Conservation (phyloP, 2,113 vertebrate species). For the Hylia prasina region DNA sequence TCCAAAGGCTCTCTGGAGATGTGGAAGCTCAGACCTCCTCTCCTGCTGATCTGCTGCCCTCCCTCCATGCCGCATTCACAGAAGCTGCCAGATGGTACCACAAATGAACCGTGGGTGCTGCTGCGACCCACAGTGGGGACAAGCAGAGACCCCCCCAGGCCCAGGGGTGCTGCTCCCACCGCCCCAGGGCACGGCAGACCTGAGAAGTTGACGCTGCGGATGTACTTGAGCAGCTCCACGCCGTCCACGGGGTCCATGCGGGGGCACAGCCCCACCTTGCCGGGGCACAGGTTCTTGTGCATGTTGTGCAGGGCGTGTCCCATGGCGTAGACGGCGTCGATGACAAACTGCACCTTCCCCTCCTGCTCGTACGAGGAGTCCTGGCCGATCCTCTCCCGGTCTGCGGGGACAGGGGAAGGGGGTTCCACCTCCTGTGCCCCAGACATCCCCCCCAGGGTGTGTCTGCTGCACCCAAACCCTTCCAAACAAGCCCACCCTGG, state of each 20-base stretch:
- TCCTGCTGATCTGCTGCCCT: rapidly evolving
- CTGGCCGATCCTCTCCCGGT: conserved; percentile 90
- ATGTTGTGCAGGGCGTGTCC: conserved; percentile 92
- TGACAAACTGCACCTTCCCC: conserved; percentile 95
- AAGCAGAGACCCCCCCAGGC: not conserved
- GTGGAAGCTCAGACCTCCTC: not conserved
- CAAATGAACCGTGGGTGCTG: rapidly evolving
- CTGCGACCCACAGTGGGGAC: rapidly evolving
- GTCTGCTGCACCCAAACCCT: not conserved
- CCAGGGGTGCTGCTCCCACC: rapidly evolving
- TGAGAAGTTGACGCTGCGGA: conserved; percentile 92
- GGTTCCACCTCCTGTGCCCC: not conserved
- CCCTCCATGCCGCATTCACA: not conserved
- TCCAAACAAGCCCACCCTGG: rapidly evolving
- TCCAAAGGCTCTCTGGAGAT: not conserved
- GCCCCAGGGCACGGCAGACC: conserved; percentile 56
- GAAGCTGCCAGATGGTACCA: rapidly evolving
- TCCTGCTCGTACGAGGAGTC: conserved; percentile 93
- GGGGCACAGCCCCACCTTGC: conserved; percentile 87
- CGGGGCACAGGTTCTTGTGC: conserved; percentile 89
- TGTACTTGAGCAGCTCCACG: conserved; percentile 89
- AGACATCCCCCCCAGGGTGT: not conserved
- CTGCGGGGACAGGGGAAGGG: conserved; percentile 54
- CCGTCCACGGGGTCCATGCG: conserved; percentile 90
- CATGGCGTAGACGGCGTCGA: conserved; percentile 92